Percentiles rank a stretch among this genome's conserved stretches.
These are phyloP conservation scores for Gasteruption jaculator DNA, from an alignment of 2,888 invertebrate genomes.

Conservation along the genomic window DNA sequence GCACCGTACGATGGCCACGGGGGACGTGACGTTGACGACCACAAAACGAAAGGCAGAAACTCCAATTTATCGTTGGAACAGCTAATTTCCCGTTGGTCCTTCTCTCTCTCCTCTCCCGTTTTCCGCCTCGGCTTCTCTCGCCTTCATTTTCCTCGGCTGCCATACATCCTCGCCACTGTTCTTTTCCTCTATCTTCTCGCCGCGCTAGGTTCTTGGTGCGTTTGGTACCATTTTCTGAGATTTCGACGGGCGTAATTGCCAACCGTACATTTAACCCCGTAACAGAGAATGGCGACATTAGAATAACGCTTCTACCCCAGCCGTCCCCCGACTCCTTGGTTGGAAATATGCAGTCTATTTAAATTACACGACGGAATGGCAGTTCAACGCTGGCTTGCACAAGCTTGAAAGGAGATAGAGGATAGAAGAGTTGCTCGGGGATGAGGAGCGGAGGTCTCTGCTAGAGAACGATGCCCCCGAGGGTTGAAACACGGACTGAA, in stretches of 20 bases:
- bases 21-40: constrained; percentile 35
- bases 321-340: neutral
- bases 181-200: no score
- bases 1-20: constrained; percentile 21
- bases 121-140: constrained; percentile 2
- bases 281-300: constrained; percentile 24
- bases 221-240: constrained; percentile 20
- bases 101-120: constrained; percentile 11
- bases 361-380: constrained; percentile 20
- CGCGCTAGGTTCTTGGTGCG: constrained; percentile 12
- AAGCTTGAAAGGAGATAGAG: no score
- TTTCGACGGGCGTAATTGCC: constrained; percentile 26
- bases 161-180: no score
- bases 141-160: no score
- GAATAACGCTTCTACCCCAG: constrained; percentile 17
- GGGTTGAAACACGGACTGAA: constrained; percentile 18
- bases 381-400: no score
- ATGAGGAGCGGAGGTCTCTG: constrained; percentile 13
- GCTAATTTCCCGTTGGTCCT: constrained; percentile 33
- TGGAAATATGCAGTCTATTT: constrained; percentile 24
- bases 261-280: constrained; percentile 20
- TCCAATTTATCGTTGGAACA: constrained; percentile 34
- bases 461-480: constrained; percentile 19
- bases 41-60: constrained; percentile 36
- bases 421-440: no score